Evolutionary conservation across 2,888 invertebrate genomes (phyloP).

Genomic region (Slavum lentiscoides): DNA sequence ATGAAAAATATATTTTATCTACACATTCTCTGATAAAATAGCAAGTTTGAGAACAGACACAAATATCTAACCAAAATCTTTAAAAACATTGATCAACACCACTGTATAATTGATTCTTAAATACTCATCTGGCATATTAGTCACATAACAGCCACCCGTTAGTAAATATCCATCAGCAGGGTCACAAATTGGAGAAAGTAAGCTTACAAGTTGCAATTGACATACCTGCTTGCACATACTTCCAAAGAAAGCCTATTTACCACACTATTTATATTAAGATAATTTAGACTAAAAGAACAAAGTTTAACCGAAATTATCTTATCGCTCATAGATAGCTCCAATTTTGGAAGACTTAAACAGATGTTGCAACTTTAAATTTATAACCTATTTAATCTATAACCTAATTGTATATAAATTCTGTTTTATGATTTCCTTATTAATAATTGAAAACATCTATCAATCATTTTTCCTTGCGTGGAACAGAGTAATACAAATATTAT

Average conservation of each 20-base stretch:
- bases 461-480: no score
- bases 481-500: no score
- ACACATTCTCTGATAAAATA: neutral
- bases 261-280: constrained; percentile 26
- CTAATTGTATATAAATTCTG: no score
- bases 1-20: neutral
- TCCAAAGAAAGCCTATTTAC: constrained; percentile 84
- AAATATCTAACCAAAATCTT: neutral
- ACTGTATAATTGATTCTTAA: neutral
- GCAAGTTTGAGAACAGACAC: neutral
- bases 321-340: constrained; percentile 28
- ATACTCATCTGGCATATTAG: constrained; percentile 90
- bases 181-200: constrained; percentile 97
- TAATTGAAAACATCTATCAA: no score
- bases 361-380: neutral
- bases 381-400: neutral
- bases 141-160: constrained; percentile 96
- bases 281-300: constrained; percentile 1
- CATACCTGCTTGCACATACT: constrained; percentile 97
- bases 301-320: neutral
- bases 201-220: constrained; percentile 93
- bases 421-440: no score
- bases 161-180: constrained; percentile 93
- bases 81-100: neutral
- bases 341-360: neutral